A percentile compares a stretch with the other conserved stretches of the same genome.
Evolutionary conservation across 2,888 invertebrate genomes (phyloP).

Genomic region (Baccha elongata): DNA sequence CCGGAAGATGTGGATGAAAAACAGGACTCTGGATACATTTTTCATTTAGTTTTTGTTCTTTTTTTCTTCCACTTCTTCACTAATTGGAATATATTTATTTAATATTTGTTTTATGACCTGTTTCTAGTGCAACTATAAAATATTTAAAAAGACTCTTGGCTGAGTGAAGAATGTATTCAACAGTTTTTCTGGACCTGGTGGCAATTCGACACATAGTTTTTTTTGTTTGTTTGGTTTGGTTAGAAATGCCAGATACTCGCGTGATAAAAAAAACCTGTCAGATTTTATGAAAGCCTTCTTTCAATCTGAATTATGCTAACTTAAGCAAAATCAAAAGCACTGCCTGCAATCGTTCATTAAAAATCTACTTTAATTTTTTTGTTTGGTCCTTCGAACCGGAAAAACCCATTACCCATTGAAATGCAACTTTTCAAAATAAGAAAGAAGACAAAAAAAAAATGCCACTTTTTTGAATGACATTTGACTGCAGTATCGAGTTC

Average conservation of each 20-base stretch:
- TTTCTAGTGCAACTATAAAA: slow-evolving; percentile 33
- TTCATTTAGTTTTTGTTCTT: slow-evolving; percentile 5
- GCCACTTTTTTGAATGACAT: slow-evolving; percentile 38
- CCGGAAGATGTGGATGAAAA: slow-evolving; percentile 21
- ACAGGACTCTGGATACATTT: slow-evolving; percentile 24
- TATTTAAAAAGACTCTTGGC: slow-evolving; percentile 25
- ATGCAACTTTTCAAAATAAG: slow-evolving; percentile 5
- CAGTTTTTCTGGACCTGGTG: not conserved
- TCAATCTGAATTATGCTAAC: not conserved
- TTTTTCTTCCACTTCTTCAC: slow-evolving; percentile 1
- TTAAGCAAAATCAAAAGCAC: no score
- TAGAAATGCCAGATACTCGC: not conserved
- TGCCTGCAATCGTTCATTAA: slow-evolving; percentile 1
- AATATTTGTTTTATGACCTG: slow-evolving; percentile 31
- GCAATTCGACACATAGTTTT: slow-evolving; percentile 11
- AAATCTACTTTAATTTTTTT: slow-evolving; percentile 7
- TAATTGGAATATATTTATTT: slow-evolving; percentile 62
- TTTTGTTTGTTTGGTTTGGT: no score
- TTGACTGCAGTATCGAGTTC: slow-evolving; percentile 26
- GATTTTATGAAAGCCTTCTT: slow-evolving; percentile 12
- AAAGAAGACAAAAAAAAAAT: slow-evolving; percentile 5
- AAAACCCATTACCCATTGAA: slow-evolving; percentile 13
- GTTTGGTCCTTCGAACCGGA: slow-evolving; percentile 28
- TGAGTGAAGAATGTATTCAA: not conserved
- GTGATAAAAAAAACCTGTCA: not conserved